Evolutionary conservation across 2,113 vertebrate species (phyloP), one percentile per base, ranked within the genome.

Genomic region (Philantomba maxwellii): DNA sequence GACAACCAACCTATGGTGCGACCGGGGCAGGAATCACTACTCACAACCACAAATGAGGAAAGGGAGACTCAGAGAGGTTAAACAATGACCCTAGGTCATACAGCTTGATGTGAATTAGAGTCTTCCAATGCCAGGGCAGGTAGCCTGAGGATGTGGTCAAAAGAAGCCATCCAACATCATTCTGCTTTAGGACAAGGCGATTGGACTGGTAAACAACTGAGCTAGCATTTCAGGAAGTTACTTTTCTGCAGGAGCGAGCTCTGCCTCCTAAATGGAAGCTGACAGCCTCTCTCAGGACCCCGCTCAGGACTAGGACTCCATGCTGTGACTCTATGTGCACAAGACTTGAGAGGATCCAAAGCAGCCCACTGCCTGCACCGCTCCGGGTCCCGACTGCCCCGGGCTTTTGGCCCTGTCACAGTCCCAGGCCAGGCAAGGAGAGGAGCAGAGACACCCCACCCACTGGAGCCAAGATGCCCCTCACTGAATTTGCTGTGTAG

Each of bases 401-500:
- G 7, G 11, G 28, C 5, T 84, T 89, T 28, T 9, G 2, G 33
- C 36, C 36, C 36, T 1, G 2, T 16, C 8, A 5, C 5, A 8
- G 45, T 19, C 62, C 55, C 25, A 43, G 53, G 43, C 78, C 36
- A 60, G 53, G 43, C n/a, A 60, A 75, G 81, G 23, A 77, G 86
- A 47, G 91, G 70, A 25, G 25, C 73, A 66, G 89, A 96, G 83
- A 89, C 23, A 21, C 77, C 43, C 28, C 3, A 49, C 66, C 70
- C 51, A 26, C 70, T 10, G 28, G 88, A 88, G 62, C 36, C 39
- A n/a, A 84, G 64, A 47, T 14, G 53, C 33, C 84, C 78, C 78
- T 95, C 2, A 0, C 93, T 58, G 86, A 39, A 60, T 91, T 86
- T 93, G 86, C 96, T 60, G 28, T 47, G 58, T 10, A 84, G 86